Evolutionary conservation across 1,140 invertebrate genomes (phyloP).

Genomic region (Brachystomella parvula): DNA sequence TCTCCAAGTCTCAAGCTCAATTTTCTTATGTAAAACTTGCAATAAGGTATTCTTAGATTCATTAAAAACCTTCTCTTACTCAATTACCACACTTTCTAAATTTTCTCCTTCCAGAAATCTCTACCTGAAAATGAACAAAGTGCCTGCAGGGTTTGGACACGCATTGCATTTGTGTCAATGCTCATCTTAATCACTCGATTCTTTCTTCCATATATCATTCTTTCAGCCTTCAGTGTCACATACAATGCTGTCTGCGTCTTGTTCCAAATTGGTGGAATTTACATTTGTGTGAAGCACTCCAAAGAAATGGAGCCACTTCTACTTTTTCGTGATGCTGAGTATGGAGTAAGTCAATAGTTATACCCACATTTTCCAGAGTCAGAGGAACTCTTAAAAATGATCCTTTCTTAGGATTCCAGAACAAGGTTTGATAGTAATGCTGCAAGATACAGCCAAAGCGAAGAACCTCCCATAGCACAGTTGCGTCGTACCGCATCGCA

Average conservation of each 20-base stretch:
- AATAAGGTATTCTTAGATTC: conserved; percentile 3
- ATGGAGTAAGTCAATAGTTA: no score
- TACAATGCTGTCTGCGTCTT: not conserved
- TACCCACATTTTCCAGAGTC: no score
- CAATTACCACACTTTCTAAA: not conserved
- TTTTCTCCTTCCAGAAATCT: not conserved
- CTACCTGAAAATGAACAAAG: not conserved
- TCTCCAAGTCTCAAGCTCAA: conserved; percentile 12
- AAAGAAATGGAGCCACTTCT: not conserved
- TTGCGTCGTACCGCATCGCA: not conserved
- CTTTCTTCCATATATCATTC: conserved; percentile 4
- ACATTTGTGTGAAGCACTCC: not conserved
- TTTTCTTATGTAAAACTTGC: conserved; percentile 7
- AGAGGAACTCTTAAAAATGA: no score
- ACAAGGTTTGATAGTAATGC: not conserved
- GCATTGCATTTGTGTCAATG: not conserved
- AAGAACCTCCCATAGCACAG: not conserved
- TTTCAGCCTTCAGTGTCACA: not conserved
- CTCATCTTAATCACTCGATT: conserved; percentile 1
- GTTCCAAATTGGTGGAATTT: not conserved
- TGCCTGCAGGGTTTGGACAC: not conserved
- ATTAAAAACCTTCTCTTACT: not conserved
- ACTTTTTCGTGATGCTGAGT: not conserved
- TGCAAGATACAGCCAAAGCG: not conserved
- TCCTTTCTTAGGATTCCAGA: not conserved